Percentiles rank a stretch among this genome's conserved stretches.
phyloP scores from a whole-genome alignment of 35 echinoderm and acorn worm species.

The Eucidaris tribuloides region DNA sequence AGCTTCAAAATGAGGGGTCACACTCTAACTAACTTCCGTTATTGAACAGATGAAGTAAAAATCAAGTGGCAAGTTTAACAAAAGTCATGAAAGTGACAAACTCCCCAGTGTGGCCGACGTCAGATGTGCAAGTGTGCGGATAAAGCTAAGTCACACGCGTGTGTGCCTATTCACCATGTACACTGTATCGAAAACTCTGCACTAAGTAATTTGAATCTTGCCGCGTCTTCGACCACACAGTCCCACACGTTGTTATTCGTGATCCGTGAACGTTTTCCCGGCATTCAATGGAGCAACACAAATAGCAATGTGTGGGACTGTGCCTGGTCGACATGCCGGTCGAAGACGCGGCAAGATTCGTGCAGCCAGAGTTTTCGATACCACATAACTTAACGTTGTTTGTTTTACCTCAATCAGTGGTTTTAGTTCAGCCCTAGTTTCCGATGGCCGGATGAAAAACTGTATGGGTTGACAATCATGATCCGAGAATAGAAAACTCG shows the following conservation, averaged over 20 bases:
- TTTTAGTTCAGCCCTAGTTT: background rate
- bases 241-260: background rate
- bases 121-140: no score
- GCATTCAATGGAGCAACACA: background rate
- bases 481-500: constrained; percentile 19
- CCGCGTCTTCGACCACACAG: background rate
- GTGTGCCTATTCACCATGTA: no score
- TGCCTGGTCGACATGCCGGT: background rate
- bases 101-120: no score
- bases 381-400: no score
- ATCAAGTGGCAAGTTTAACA: no score
- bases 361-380: background rate
- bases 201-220: no score
- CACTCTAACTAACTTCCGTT: no score
- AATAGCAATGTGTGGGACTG: background rate
- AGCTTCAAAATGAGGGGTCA: no score
- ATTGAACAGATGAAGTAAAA: no score
- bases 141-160: no score
- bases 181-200: no score
- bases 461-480: constrained; percentile 8
- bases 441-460: constrained; percentile 53
- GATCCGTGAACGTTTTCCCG: constrained; percentile 7
- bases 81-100: no score
- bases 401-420: constrained; percentile 30
- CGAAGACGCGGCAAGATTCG: background rate